Conservation (phyloP, 2,113 vertebrate species). For the Onychostoma macrolepis region DNA sequence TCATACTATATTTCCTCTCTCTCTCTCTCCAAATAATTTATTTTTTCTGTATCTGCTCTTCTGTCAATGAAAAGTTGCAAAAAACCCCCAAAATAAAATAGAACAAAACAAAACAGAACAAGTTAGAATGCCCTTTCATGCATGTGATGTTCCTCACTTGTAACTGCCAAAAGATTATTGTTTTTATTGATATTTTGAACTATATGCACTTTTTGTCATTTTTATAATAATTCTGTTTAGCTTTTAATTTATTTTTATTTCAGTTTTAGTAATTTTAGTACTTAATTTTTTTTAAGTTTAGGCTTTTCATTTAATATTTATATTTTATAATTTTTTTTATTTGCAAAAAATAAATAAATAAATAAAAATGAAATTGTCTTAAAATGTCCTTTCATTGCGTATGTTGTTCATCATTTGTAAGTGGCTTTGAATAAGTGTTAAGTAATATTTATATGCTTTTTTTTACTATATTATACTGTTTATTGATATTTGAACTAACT, state of each 20-base stretch:
- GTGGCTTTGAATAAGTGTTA: not conserved
- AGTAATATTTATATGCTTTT: not conserved
- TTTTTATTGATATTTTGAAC: too few relatives aligned
- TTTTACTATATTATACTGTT: not conserved
- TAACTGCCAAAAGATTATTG: not conserved
- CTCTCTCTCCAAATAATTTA: not conserved
- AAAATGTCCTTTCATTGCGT: not conserved
- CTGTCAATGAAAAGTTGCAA: not conserved
- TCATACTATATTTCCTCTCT: not conserved
- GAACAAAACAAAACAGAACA: too few relatives aligned
- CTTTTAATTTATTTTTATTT: too few relatives aligned
- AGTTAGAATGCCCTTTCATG: not conserved
- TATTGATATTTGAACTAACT: not conserved
- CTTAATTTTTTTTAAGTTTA: not conserved
- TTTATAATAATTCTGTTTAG: not conserved
- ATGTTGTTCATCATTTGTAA: not conserved
- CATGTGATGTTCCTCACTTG: not conserved
- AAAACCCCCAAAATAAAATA: not conserved
- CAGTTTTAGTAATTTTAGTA: too few relatives aligned
- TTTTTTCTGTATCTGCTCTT: not conserved
- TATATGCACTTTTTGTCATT: too few relatives aligned
- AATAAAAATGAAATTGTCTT: not conserved
- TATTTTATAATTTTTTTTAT: too few relatives aligned
- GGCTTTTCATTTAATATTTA: too few relatives aligned
- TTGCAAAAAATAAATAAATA: not conserved